Evolutionary conservation across 2,797 vertebrate genomes (phyloP).

Genomic region (Sebastes umbrosus): DNA sequence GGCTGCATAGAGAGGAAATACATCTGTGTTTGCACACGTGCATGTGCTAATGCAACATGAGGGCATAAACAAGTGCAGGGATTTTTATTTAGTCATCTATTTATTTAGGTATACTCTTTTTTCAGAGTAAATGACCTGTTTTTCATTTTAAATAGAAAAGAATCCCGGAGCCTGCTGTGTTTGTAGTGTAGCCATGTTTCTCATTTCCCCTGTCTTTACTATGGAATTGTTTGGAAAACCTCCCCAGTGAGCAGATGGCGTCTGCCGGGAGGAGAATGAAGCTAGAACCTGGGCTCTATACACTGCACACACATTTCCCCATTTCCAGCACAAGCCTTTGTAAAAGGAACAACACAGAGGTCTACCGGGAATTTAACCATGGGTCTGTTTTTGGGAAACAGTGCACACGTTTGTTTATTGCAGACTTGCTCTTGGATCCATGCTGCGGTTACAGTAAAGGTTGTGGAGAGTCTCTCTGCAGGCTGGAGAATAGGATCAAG

Average conservation of each 20-base stretch:
- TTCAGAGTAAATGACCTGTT: constrained; percentile 10
- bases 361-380: constrained; percentile 68
- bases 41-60: not conserved
- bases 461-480: constrained; percentile 45
- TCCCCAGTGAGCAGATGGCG: constrained; percentile 82
- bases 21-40: not conserved
- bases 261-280: constrained; percentile 75
- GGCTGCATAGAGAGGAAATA: not conserved
- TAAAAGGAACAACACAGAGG: constrained; percentile 51
- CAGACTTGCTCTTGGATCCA: constrained; percentile 49
- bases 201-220: constrained; percentile 53
- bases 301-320: constrained; percentile 48
- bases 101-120: not conserved
- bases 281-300: constrained; percentile 67
- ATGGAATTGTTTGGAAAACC: constrained; percentile 78
- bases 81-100: not conserved
- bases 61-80: not conserved
- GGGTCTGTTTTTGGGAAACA: constrained; percentile 66
- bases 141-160: constrained; percentile 19
- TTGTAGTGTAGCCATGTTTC: constrained; percentile 58
- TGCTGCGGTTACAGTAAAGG: constrained; percentile 45
- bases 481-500: constrained; percentile 38
- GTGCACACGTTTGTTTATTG: constrained; percentile 66
- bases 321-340: constrained; percentile 58
- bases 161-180: constrained; percentile 17